phyloP scores from a whole-genome alignment of 2,113 vertebrate species.

The Embiotoca jacksoni region DNA sequence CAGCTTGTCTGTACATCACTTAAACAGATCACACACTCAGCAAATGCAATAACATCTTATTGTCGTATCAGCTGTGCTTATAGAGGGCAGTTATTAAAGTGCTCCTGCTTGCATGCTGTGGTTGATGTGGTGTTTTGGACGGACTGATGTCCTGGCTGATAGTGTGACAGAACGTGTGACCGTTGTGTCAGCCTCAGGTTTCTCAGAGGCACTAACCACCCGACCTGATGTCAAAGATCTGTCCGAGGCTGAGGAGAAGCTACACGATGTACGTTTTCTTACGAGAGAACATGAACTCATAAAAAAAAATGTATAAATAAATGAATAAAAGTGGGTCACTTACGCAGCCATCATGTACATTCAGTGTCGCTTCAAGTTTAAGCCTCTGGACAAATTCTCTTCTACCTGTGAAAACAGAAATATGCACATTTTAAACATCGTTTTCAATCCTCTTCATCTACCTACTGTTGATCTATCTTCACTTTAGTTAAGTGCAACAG shows the following conservation, averaged over 20 bases:
- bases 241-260: background rate
- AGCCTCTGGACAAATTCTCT: slow-evolving; percentile 99
- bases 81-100: no score
- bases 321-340: slow-evolving; percentile 78
- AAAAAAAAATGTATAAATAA: background rate
- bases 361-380: slow-evolving; percentile 97
- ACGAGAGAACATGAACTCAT: no score
- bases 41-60: no score
- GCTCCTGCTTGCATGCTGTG: background rate
- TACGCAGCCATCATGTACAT: slow-evolving; percentile 98
- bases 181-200: slow-evolving; percentile 68
- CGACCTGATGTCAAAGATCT: slow-evolving; percentile 53
- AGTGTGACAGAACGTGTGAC: slow-evolving; percentile 62
- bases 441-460: no score
- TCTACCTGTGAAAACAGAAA: slow-evolving; percentile 87
- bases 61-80: no score
- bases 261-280: no score
- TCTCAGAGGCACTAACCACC: slow-evolving; percentile 57
- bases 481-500: background rate
- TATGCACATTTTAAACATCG: background rate
- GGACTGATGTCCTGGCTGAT: slow-evolving; percentile 30
- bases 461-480: background rate
- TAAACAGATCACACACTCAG: no score
- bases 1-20: no score
- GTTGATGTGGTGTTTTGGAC: slow-evolving; percentile 45